phyloP scores from a whole-genome alignment of 1,140 invertebrate species.

The Drosophila auraria region DNA sequence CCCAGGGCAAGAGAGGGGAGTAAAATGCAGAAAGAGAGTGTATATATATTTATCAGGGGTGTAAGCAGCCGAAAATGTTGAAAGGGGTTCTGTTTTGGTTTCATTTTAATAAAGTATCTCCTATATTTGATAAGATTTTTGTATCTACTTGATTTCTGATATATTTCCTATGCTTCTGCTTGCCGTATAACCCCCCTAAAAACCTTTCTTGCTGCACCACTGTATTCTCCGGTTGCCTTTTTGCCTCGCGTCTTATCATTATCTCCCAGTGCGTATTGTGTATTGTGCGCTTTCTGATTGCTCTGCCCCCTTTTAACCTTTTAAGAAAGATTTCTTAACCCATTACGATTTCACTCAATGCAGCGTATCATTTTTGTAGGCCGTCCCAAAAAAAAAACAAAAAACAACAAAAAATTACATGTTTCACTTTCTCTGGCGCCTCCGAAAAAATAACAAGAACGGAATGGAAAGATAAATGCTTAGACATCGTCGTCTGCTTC shows the following conservation, averaged over 20 bases:
- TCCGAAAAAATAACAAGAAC: conserved; percentile 32
- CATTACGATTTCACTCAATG: conserved; percentile 83
- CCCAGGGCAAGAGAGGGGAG: conserved; percentile 31
- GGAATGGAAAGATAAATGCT: conserved; percentile 51
- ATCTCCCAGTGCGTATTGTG: conserved; percentile 43
- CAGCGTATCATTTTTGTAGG: conserved; percentile 73
- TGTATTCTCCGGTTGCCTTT: conserved; percentile 43
- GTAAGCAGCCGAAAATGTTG: background rate
- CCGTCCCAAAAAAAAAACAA: conserved; percentile 39
- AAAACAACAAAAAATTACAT: conserved; percentile 70
- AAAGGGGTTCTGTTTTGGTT: background rate
- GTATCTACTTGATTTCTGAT: too few relatives aligned
- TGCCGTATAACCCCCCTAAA: background rate
- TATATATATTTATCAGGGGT: conserved; percentile 22
- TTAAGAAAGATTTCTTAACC: conserved; percentile 75
- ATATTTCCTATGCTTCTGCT: background rate
- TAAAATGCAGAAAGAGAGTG: conserved; percentile 18
- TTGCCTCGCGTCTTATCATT: conserved; percentile 66
- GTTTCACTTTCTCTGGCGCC: conserved; percentile 82
- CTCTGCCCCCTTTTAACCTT: conserved; percentile 31
- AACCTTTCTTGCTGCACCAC: background rate
- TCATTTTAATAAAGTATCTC: background rate
- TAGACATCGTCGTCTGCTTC: conserved; percentile 40
- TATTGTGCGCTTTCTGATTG: conserved; percentile 60
- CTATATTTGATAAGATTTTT: too few relatives aligned